These are phyloP conservation scores for Indicator indicator DNA, from an alignment of 2,113 vertebrate genomes.

Conservation along the genomic window DNA sequence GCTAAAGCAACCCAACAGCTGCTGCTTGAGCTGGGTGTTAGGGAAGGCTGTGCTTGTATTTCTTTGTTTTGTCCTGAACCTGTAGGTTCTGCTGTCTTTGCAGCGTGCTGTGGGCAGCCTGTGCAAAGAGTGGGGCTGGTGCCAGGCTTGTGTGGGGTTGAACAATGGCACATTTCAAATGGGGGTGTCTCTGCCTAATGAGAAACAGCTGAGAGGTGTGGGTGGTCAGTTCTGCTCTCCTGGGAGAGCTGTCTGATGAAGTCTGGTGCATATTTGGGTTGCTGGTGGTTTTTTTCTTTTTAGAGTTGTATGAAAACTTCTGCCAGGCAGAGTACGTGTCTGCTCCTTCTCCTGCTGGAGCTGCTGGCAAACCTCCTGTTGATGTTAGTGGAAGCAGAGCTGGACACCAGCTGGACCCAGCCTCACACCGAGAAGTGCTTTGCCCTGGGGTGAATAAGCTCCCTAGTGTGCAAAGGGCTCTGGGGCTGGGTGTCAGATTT, in stretches of 20 bases:
- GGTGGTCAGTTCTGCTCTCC: constrained; percentile 49
- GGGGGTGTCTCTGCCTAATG: constrained; percentile 54
- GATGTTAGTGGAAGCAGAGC: constrained; percentile 19
- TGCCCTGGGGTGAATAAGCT: neutral
- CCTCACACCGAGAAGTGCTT: constrained; percentile 15
- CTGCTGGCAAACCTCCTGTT: neutral
- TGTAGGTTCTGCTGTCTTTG: neutral
- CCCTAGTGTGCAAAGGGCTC: neutral
- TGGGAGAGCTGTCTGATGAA: constrained; percentile 39
- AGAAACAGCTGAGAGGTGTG: constrained; percentile 63
- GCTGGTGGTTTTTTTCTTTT: neutral
- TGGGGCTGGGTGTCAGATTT: neutral
- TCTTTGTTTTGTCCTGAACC: neutral
- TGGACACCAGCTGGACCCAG: constrained; percentile 27
- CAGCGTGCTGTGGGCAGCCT: neutral
- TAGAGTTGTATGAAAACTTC: neutral
- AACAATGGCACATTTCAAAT: constrained; percentile 51
- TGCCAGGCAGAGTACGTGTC: neutral
- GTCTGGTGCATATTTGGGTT: constrained; percentile 33
- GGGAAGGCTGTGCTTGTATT: neutral
- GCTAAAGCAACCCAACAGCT: neutral
- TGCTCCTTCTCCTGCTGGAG: constrained; percentile 10
- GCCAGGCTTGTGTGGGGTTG: constrained; percentile 14
- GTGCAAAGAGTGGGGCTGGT: constrained; percentile 26
- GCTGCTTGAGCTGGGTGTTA: neutral